These are phyloP conservation scores for Pedionomus torquatus DNA, from an alignment of 2,113 vertebrate species.

Conservation along the genomic window DNA sequence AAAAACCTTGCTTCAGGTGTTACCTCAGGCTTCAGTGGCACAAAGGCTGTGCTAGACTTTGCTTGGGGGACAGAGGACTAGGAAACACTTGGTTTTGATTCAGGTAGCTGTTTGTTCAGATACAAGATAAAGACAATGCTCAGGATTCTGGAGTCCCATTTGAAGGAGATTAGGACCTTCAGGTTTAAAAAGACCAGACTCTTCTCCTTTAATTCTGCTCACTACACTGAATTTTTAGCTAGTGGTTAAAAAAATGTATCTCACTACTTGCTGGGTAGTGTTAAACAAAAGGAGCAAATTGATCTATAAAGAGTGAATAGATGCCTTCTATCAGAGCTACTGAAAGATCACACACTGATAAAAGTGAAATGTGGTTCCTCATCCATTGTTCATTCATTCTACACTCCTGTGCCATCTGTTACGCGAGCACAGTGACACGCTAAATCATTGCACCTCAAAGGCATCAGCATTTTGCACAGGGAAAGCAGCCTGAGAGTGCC, in stretches of 20 bases:
- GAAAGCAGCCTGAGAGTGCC: neutral
- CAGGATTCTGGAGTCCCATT: neutral
- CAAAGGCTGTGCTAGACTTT: neutral
- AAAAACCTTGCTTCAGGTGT: neutral
- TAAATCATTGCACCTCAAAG: neutral
- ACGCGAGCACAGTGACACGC: neutral
- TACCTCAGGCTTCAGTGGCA: neutral
- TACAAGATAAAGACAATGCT: neutral
- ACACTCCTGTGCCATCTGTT: constrained; percentile 19
- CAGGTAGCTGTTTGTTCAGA: neutral
- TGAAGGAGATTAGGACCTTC: neutral
- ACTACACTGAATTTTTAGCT: neutral
- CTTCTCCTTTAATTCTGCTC: neutral
- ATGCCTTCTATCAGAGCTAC: neutral
- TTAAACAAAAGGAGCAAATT: neutral
- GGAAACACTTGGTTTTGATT: neutral
- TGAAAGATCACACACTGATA: neutral
- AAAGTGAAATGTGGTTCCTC: neutral
- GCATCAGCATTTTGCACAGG: constrained; percentile 16
- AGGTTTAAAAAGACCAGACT: neutral
- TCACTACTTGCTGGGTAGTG: neutral
- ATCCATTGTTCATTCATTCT: neutral
- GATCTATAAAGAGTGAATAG: neutral
- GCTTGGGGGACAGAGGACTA: neutral
- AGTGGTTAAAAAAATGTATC: neutral